Base-by-base conservation (phyloP, 1,140 invertebrate species). In the Drosophila murphyi region DNA sequence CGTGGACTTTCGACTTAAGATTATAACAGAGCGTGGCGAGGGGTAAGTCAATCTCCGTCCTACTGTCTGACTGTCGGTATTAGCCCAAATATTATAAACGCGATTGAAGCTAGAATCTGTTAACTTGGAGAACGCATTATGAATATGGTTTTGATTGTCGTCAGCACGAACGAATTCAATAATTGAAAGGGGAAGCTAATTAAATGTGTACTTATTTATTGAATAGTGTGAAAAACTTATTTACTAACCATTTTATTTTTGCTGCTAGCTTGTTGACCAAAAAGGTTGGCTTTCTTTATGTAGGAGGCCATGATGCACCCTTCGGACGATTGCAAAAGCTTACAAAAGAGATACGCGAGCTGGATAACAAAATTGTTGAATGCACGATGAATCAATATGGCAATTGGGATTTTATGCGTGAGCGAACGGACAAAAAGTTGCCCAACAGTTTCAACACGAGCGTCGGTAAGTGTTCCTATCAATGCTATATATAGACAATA, bases 341-440 rank as follows among this genome's bases (percentile, higher is more conserved):
- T 4, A 95, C 94, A 0, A 98, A 97, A 92, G 94, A 94, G 1
- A 85, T 99, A 0, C 96, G 96, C 74, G 94, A 97, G 52, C 93
- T 98, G 43, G 94, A 99, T 93, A 96, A 96, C 77, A 99, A 99
- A 93, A 99, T 99, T 51, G 96, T 99, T 43, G 99, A 99, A 93
- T 99, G 99, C 93, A 97, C 96, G 83, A 96, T 93, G 80, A 91
- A 91, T 60, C 95, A 96, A 39, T 94, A 95, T 50, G 93, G 94
- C 35, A 92, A 95, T 69, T 99, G 99, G 99, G 94, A 96, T 48
- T 99, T 98, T 90, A 98, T 99, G 97, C 94, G 98, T 56, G 97
- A 98, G 92, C 94, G 99, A 86, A 98, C 96, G 0, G 99, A 99
- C 92, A 99, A 99, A 93, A 98, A 97, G 2, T 98, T 96, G 93